Conservation (phyloP, 1,140 invertebrate genomes). For the Lepidurus arcticus region DNA sequence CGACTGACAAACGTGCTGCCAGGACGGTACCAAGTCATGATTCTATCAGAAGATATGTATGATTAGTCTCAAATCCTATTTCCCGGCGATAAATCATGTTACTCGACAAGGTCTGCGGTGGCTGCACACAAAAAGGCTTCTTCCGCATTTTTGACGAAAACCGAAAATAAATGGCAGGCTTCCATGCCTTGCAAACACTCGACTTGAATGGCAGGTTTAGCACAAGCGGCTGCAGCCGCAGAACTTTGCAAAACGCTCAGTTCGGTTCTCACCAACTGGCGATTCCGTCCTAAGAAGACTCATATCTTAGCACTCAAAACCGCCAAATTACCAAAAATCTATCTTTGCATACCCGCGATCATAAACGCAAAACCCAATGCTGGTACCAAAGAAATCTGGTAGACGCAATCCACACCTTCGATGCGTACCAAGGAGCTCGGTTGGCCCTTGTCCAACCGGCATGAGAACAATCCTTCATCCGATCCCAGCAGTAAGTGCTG, state of each 20-base stretch:
- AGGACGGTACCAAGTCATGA: constrained; percentile 48
- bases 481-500: constrained; percentile 52
- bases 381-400: constrained; percentile 55
- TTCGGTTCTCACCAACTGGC: constrained; percentile 57
- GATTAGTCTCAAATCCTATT: constrained; percentile 8
- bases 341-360: constrained; percentile 49
- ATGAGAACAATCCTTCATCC: constrained; percentile 51
- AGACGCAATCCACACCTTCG: constrained; percentile 57
- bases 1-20: constrained; percentile 53
- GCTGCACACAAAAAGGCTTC: constrained; percentile 56
- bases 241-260: constrained; percentile 57
- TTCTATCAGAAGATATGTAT: constrained; percentile 40
- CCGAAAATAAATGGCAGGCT: constrained; percentile 58
- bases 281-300: constrained; percentile 50
- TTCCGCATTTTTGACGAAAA: constrained; percentile 42
- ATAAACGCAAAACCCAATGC: constrained; percentile 57
- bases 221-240: constrained; percentile 53
- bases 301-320: not conserved
- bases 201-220: constrained; percentile 56
- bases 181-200: constrained; percentile 50
- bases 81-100: constrained; percentile 34
- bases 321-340: not conserved
- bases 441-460: constrained; percentile 41
- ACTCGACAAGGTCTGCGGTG: constrained; percentile 58
- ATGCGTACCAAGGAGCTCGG: constrained; percentile 50